These are phyloP conservation scores for Smittia aterrima DNA, from an alignment of 2,888 invertebrate genomes.

Conservation along the genomic window DNA sequence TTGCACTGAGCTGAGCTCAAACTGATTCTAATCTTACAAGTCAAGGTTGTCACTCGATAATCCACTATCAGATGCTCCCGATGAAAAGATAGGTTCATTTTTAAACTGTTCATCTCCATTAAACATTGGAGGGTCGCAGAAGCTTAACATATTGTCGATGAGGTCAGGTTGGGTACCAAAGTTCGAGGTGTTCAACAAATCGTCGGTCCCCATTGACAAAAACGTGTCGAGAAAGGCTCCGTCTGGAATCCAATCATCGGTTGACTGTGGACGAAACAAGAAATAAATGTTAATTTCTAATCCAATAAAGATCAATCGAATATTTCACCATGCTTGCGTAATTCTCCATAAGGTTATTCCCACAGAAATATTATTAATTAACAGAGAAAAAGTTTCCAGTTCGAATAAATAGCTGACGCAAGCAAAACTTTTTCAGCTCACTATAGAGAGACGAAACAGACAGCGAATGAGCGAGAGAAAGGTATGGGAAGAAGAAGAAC, in stretches of 20 bases:
- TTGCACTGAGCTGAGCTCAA: constrained; percentile 38
- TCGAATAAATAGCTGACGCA: constrained; percentile 20
- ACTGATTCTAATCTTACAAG: constrained; percentile 53
- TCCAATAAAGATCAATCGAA: background rate
- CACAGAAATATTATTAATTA: too few species aligned
- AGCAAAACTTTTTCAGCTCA: constrained; percentile 14
- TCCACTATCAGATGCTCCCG: constrained; percentile 66
- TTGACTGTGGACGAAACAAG: background rate
- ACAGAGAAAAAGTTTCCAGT: too few species aligned
- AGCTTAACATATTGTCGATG: constrained; percentile 11
- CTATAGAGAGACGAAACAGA: too few species aligned
- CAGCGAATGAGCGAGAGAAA: background rate
- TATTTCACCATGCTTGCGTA: background rate
- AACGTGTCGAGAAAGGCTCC: constrained; percentile 69
- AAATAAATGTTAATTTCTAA: background rate
- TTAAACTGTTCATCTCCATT: constrained; percentile 2
- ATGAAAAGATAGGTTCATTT: constrained; percentile 32
- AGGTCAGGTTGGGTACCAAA: constrained; percentile 21
- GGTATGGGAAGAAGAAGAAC: background rate
- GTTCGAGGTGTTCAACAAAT: constrained; percentile 15
- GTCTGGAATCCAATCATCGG: constrained; percentile 54
- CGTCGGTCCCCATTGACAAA: constrained; percentile 62
- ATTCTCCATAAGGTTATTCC: background rate
- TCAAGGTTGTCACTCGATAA: constrained; percentile 64
- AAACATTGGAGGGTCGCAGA: constrained; percentile 9